Percentiles rank a stretch among this genome's conserved stretches.
These are phyloP conservation scores for Saccopteryx bilineata DNA, from an alignment of 2,113 vertebrate species.

Conservation along the genomic window DNA sequence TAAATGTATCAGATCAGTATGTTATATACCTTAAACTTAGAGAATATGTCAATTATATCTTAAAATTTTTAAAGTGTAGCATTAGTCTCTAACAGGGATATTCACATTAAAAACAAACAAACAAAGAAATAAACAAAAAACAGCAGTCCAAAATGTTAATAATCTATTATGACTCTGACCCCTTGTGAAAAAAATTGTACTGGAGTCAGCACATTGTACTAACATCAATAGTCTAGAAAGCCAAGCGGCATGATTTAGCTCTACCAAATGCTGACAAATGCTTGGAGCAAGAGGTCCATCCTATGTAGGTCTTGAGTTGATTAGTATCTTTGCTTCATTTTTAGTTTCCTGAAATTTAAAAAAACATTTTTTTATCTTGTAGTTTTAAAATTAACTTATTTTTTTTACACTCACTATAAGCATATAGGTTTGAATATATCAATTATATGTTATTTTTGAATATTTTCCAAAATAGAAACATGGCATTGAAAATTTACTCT, in stretches of 20 bases:
- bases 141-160: background rate
- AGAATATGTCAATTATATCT: background rate
- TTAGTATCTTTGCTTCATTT: constrained; percentile 44
- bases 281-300: background rate
- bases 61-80: background rate
- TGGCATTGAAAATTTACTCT: constrained; percentile 42
- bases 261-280: constrained; percentile 46
- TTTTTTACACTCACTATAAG: background rate
- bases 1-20: background rate
- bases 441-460: constrained; percentile 8
- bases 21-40: background rate
- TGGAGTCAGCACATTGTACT: constrained; percentile 17
- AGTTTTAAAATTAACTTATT: constrained; percentile 29
- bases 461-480: constrained; percentile 51
- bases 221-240: constrained; percentile 11
- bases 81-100: constrained; percentile 1
- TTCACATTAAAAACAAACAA: constrained; percentile 38
- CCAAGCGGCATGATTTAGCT: constrained; percentile 39
- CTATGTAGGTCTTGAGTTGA: constrained; percentile 30
- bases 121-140: constrained; percentile 1
- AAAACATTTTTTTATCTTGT: background rate
- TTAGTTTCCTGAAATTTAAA: constrained; percentile 7
- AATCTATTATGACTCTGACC: constrained; percentile 29
- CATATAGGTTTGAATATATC: constrained; percentile 6
- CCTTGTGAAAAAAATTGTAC: background rate